These are phyloP conservation scores for Lynx canadensis DNA, from an alignment of 2,113 vertebrate species.

Conservation along the genomic window DNA sequence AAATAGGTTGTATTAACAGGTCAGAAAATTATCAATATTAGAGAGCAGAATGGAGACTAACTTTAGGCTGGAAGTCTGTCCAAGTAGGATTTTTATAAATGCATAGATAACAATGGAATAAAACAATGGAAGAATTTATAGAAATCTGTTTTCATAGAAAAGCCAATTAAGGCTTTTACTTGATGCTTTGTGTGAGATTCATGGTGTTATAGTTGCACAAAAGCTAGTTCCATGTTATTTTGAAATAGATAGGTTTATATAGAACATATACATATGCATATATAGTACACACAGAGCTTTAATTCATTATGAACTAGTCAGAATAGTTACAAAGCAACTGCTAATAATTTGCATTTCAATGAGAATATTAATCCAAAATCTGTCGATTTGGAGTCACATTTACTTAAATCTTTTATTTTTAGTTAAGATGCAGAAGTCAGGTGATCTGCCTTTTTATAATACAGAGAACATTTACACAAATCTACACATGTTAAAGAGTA, in stretches of 20 bases:
- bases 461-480: neutral
- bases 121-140: neutral
- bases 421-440: neutral
- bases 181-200: neutral
- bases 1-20: neutral
- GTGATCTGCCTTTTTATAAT: neutral
- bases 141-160: neutral
- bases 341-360: neutral
- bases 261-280: neutral
- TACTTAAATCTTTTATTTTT: slow-evolving; percentile 15
- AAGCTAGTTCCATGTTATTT: neutral
- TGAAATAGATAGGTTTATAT: neutral
- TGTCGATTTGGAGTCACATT: neutral
- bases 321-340: neutral
- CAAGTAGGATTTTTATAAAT: neutral
- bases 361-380: neutral
- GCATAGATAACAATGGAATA: neutral
- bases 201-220: neutral
- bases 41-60: neutral
- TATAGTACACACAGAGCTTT: neutral
- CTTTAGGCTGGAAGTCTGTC: neutral
- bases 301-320: neutral
- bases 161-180: neutral
- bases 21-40: neutral
- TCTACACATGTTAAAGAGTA: neutral